These are phyloP conservation scores for Eleutherodactylus coqui DNA, from an alignment of 2,797 vertebrate genomes.

Conservation along the genomic window DNA sequence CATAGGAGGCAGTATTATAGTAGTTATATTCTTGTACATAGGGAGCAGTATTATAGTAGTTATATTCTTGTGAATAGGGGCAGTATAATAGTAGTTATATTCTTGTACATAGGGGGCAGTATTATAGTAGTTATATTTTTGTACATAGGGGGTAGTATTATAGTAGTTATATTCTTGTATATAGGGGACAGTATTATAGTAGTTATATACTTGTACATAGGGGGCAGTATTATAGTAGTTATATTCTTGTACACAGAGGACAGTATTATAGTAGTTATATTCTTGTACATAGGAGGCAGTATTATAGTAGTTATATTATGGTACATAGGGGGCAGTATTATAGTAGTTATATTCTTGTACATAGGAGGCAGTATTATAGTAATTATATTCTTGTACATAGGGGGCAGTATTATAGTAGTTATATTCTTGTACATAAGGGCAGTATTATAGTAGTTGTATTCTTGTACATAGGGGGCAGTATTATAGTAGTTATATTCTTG, in stretches of 20 bases:
- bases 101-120: background rate
- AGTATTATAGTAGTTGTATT: slow-evolving; percentile 27
- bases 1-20: slow-evolving; percentile 13
- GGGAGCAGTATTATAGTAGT: slow-evolving; percentile 9
- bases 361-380: slow-evolving; percentile 13
- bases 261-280: background rate
- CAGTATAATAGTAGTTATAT: background rate
- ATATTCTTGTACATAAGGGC: slow-evolving; percentile 19
- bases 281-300: background rate
- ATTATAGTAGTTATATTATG: slow-evolving; percentile 6
- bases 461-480: background rate
- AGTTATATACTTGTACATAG: slow-evolving; percentile 11
- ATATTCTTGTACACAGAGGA: no score
- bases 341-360: slow-evolving; percentile 13
- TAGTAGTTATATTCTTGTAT: slow-evolving; percentile 15
- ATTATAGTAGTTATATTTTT: background rate
- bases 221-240: slow-evolving; percentile 17
- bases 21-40: background rate
- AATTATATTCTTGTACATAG: slow-evolving; percentile 5
- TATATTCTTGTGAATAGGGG: background rate
- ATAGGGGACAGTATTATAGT: background rate
- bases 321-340: background rate
- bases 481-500: slow-evolving; percentile 29
- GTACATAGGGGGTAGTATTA: no score
- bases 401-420: slow-evolving; percentile 19